Evolutionary conservation across 2,888 invertebrate genomes (phyloP).

Genomic region (Sericinus montela): DNA sequence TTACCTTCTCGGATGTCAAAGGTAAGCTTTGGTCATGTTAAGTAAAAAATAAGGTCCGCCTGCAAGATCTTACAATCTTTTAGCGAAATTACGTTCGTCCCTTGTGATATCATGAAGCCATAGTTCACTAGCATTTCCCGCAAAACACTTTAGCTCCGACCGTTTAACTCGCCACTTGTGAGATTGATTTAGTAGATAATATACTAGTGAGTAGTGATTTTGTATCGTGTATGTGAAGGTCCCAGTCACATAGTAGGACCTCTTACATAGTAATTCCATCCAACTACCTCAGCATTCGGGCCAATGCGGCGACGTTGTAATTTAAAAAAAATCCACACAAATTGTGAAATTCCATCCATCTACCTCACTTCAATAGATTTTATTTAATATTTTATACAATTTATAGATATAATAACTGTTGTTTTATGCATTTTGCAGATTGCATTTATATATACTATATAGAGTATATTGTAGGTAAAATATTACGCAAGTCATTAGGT

Average conservation of each 20-base stretch:
- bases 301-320: conserved; percentile 72
- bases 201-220: conserved; percentile 67
- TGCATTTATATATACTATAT: conserved; percentile 78
- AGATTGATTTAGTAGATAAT: conserved; percentile 55
- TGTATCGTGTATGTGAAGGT: conserved; percentile 64
- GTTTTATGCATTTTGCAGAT: conserved; percentile 79
- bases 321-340: conserved; percentile 69
- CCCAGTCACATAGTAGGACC: conserved; percentile 65
- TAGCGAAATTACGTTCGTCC: conserved; percentile 17
- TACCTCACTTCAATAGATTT: conserved; percentile 84
- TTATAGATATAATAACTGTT: conserved; percentile 78
- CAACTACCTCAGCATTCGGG: conserved; percentile 80
- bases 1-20: background rate
- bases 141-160: conserved; percentile 41
- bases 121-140: conserved; percentile 38
- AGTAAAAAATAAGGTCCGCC: background rate
- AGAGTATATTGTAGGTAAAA: conserved; percentile 76
- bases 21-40: background rate
- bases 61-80: too few relatives aligned
- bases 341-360: conserved; percentile 85
- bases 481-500: conserved; percentile 72
- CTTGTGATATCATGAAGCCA: conserved; percentile 22
- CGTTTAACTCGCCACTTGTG: conserved; percentile 47
- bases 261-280: conserved; percentile 78
- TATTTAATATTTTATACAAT: conserved; percentile 80